phyloP scores from a whole-genome alignment of 2,888 invertebrate genomes.

The Drosophila hamatofila region DNA sequence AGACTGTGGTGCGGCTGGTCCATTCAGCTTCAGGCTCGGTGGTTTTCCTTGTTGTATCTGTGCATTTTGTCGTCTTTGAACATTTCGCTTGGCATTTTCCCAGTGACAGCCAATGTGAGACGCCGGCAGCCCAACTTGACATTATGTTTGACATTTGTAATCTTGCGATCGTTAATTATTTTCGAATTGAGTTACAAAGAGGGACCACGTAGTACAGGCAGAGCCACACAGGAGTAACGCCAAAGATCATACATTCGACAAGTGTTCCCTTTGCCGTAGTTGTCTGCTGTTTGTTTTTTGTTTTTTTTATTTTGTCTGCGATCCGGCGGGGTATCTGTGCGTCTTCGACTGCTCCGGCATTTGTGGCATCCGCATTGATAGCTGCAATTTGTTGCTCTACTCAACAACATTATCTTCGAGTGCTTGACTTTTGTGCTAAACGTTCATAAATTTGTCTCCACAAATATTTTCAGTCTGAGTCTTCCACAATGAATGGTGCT shows the following conservation, averaged over 20 bases:
- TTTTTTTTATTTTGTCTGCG: neutral
- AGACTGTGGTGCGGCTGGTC: conserved; percentile 10
- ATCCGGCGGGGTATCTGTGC: conserved; percentile 16
- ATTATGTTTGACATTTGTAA: conserved; percentile 84
- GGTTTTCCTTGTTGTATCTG: conserved; percentile 45
- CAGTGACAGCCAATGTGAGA: conserved; percentile 64
- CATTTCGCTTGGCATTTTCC: conserved; percentile 47
- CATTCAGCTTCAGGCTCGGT: conserved; percentile 48
- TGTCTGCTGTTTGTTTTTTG: neutral
- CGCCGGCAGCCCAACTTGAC: conserved; percentile 78
- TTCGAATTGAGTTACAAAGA: conserved; percentile 81
- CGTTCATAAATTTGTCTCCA: conserved; percentile 83
- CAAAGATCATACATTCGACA: conserved; percentile 71
- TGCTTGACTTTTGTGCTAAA: conserved; percentile 82
- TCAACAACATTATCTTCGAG: conserved; percentile 74
- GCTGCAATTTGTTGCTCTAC: conserved; percentile 81
- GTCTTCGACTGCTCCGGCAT: conserved; percentile 37
- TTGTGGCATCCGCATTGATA: conserved; percentile 71
- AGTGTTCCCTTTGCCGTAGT: conserved; percentile 41
- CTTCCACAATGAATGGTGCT: conserved; percentile 56
- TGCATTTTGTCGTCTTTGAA: conserved; percentile 56
- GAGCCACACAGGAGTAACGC: conserved; percentile 68
- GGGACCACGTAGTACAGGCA: conserved; percentile 29
- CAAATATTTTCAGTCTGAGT: conserved; percentile 59
- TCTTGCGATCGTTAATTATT: conserved; percentile 84